phyloP scores from a whole-genome alignment of 2,113 vertebrate genomes.

The Mesitornis unicolor region DNA sequence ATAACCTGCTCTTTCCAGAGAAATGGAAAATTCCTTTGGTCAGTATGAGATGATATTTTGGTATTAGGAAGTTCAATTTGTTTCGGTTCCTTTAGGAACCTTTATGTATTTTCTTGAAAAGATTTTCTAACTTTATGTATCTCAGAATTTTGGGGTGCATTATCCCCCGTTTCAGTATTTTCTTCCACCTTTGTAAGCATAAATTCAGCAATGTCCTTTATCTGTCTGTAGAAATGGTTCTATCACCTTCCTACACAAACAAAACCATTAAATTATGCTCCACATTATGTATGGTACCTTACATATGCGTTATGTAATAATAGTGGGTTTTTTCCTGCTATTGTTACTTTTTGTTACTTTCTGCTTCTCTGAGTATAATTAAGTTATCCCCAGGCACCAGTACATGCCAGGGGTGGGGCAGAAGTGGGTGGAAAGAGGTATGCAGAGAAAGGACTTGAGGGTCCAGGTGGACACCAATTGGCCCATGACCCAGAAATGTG shows the following conservation, averaged over 20 bases:
- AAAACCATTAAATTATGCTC: not conserved
- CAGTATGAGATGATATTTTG: not conserved
- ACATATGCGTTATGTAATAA: not conserved
- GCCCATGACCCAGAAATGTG: not conserved
- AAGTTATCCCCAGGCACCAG: not conserved
- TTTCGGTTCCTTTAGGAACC: not conserved
- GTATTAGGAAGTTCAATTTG: not conserved
- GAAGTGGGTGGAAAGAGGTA: not conserved
- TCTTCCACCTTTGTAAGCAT: not conserved
- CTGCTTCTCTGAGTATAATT: not conserved
- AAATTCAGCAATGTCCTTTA: not conserved
- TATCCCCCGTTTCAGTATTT: not conserved
- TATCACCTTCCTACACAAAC: not conserved
- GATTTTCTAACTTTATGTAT: not conserved
- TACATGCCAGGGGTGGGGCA: accelerated
- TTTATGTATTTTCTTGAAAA: not conserved
- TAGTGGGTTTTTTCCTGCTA: not conserved
- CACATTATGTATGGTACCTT: no score
- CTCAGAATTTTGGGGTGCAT: not conserved
- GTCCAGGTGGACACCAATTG: not conserved
- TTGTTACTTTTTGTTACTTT: not conserved
- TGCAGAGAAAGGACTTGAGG: not conserved
- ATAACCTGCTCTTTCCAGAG: not conserved
- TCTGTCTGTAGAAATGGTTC: not conserved
- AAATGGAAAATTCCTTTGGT: not conserved